Base-by-base conservation (phyloP, 1,140 invertebrate genomes). In the Anastatus disparis region DNA sequence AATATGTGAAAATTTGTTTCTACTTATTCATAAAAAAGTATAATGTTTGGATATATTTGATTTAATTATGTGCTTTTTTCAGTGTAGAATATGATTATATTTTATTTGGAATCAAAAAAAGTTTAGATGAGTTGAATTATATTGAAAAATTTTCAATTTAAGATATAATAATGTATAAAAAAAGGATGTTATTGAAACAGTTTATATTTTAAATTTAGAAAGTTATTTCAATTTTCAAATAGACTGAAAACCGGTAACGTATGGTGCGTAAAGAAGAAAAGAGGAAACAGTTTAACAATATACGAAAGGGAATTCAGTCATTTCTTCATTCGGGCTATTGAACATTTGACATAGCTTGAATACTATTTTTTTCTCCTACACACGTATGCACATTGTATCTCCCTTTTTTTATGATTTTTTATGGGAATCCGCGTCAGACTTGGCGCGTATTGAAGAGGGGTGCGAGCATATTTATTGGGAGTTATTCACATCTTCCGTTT, bases 361-460 rank as follows among this genome's bases (percentile, higher is more conserved):
- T 10, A 10, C 31, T 35, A 4, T 35, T 35, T n/a, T 35, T 35
- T 35, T 6, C 31, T 4, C 31, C 31, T 35, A 35, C 31, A 35
- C 38, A n/a, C n/a, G n/a, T n/a, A n/a, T n/a, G n/a, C n/a, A n/a
- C n/a, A n/a, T n/a, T n/a, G n/a, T n/a, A n/a, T n/a, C 42, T 26
- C 20, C n/a, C n/a, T 53, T 4, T 6, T 53, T 8, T 31, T 76
- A 75, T 75, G n/a, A n/a, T 77, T 72, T 81, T 81, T 78, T 79
- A 79, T 78, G 78, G 76, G 74, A 63, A 76, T 76, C 71, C 73
- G 72, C 75, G 76, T 79, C 75, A 78, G 76, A 81, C 75, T 78
- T 79, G 74, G 75, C 74, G 77, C 75, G 72, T 75, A 35, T 6
- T 35, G 31, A 6, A 35, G 31, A 29, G n/a, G 64, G 64, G 68